Evolutionary conservation across 2,888 invertebrate species (phyloP).

Genomic region (Meteorus colon): DNA sequence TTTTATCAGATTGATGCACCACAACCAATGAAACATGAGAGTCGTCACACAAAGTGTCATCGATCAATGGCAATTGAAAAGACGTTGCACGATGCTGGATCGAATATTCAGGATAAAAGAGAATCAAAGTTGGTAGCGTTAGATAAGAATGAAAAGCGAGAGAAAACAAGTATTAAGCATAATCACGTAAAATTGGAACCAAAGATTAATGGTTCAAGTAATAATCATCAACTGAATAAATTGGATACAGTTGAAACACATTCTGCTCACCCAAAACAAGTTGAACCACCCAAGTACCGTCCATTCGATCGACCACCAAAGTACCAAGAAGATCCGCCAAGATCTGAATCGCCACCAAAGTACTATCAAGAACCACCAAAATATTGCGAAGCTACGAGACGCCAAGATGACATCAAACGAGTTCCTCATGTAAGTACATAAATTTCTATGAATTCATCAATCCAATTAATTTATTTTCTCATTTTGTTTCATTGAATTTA

Average conservation of each 20-base stretch:
- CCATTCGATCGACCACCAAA: slow-evolving; percentile 66
- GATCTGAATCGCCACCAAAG: slow-evolving; percentile 65
- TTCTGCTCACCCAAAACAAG: slow-evolving; percentile 46
- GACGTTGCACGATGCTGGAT: slow-evolving; percentile 61
- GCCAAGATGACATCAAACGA: slow-evolving; percentile 64
- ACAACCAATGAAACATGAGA: slow-evolving; percentile 60
- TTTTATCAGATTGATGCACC: slow-evolving; percentile 67
- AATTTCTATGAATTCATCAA: not conserved
- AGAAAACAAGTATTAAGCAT: slow-evolving; percentile 55
- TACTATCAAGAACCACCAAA: slow-evolving; percentile 65
- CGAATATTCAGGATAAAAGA: slow-evolving; percentile 52
- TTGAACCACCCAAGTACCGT: slow-evolving; percentile 68
- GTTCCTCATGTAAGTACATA: slow-evolving; percentile 58
- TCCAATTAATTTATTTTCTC: not conserved
- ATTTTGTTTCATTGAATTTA: not conserved
- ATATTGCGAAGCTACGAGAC: slow-evolving; percentile 64
- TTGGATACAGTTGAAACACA: slow-evolving; percentile 59
- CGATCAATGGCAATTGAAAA: slow-evolving; percentile 52
- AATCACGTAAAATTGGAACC: slow-evolving; percentile 59
- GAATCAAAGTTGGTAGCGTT: slow-evolving; percentile 30
- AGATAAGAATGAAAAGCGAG: slow-evolving; percentile 55
- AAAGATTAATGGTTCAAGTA: slow-evolving; percentile 53
- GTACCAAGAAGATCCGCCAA: slow-evolving; percentile 65
- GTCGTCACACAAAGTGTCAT: slow-evolving; percentile 60
- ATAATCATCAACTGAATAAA: slow-evolving; percentile 55